A percentile compares a stretch with the other conserved stretches of the same genome.
phyloP scores from a whole-genome alignment of 2,113 vertebrate genomes.

The Zosterops hypoxanthus region DNA sequence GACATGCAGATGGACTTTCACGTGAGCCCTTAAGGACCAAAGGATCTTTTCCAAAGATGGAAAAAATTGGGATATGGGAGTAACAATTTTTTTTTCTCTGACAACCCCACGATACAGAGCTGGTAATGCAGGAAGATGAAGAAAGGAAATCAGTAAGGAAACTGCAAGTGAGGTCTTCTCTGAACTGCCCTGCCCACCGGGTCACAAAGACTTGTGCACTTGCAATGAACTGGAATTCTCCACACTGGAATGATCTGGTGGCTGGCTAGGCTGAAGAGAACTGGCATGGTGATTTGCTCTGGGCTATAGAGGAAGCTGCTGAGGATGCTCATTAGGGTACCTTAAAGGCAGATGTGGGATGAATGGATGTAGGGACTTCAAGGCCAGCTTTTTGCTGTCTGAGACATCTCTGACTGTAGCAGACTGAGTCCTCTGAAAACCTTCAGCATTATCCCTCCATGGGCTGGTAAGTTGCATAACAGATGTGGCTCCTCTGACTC shows the following conservation, averaged over 20 bases:
- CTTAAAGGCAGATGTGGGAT: not conserved
- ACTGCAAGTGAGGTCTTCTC: not conserved
- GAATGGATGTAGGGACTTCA: not conserved
- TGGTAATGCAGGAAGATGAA: not conserved
- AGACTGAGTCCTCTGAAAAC: not conserved
- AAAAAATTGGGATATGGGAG: not conserved
- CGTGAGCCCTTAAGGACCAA: not conserved
- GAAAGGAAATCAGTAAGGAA: not conserved
- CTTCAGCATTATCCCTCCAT: not conserved
- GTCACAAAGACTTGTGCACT: not conserved
- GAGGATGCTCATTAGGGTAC: not conserved
- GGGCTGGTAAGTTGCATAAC: not conserved
- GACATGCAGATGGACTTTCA: not conserved
- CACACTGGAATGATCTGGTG: not conserved
- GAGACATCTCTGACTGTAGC: not conserved
- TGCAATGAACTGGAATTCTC: not conserved
- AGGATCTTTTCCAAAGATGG: not conserved
- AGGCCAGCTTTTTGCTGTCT: not conserved
- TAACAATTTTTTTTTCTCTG: not conserved
- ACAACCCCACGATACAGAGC: not conserved
- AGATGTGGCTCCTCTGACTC: not conserved
- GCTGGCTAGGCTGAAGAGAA: not conserved
- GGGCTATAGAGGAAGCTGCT: not conserved
- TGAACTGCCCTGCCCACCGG: not conserved
- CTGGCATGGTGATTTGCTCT: not conserved